Evolutionary conservation across 2,888 invertebrate species (phyloP).

Genomic region (Scaeva pyrastri): DNA sequence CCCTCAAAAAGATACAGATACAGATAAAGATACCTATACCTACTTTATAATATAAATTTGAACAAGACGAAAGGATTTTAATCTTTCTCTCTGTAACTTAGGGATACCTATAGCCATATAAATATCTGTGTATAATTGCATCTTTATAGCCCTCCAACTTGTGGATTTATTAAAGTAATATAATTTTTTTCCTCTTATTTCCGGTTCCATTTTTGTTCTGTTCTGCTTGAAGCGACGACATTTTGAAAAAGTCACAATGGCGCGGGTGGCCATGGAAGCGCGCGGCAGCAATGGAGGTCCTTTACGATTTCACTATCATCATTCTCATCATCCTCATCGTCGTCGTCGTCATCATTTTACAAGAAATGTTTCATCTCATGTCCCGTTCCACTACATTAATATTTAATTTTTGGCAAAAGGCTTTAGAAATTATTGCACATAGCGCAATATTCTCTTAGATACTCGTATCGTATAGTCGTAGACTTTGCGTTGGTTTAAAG

Average conservation of each 20-base stretch:
- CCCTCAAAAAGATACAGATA: too few species aligned
- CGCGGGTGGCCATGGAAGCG: too few species aligned
- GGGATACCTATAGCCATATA: too few species aligned
- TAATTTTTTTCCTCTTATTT: slow-evolving; percentile 60
- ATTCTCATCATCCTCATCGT: neutral
- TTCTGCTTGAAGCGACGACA: slow-evolving; percentile 49
- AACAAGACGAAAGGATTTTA: slow-evolving; percentile 47
- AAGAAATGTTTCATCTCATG: neutral
- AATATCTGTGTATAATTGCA: slow-evolving; percentile 54
- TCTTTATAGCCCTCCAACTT: slow-evolving; percentile 69
- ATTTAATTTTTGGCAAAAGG: slow-evolving; percentile 51
- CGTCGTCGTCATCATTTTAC: neutral
- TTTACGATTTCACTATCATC: neutral
- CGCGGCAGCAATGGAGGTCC: neutral
- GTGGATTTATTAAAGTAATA: slow-evolving; percentile 64
- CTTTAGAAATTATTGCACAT: slow-evolving; percentile 28
- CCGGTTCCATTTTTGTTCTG: slow-evolving; percentile 38
- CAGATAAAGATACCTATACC: neutral
- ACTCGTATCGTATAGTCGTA: too few species aligned
- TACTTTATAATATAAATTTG: neutral
- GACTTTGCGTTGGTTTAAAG: too few species aligned
- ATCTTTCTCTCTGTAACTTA: slow-evolving; percentile 33
- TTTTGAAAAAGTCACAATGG: slow-evolving; percentile 26
- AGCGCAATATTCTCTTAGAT: neutral
- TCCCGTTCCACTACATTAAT: slow-evolving; percentile 59